Conservation (phyloP, 1,140 invertebrate genomes). For the Panagrolaimus sp. region DNA sequence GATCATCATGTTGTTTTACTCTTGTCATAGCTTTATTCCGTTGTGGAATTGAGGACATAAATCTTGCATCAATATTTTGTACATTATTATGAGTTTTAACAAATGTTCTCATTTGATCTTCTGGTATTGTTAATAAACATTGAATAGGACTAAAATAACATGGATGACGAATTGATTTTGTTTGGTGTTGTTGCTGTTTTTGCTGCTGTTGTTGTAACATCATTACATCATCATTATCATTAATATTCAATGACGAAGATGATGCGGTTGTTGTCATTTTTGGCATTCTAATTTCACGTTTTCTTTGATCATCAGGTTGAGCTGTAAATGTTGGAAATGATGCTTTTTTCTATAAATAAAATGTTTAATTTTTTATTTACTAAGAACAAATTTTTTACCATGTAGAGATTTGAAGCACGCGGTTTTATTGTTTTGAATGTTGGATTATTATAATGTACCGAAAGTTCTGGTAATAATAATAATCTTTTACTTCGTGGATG, state of each 20-base stretch:
- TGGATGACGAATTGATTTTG: slow-evolving; percentile 3
- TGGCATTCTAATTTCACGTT: slow-evolving; percentile 1
- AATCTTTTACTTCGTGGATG: slow-evolving; percentile 2
- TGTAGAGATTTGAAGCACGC: neutral
- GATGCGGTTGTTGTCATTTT: neutral
- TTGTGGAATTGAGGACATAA: too few relatives aligned
- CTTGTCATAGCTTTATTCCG: too few relatives aligned
- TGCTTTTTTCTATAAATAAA: neutral
- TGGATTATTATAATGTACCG: neutral
- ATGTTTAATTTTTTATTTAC: neutral
- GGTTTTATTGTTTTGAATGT: neutral
- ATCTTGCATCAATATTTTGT: too few relatives aligned
- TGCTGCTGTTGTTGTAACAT: neutral
- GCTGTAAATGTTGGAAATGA: neutral
- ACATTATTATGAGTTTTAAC: neutral
- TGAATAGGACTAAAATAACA: slow-evolving; percentile 12
- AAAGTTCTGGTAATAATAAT: neutral
- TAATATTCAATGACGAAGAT: too few relatives aligned
- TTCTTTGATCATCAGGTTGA: neutral
- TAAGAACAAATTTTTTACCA: neutral
- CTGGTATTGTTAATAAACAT: neutral
- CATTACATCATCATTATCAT: too few relatives aligned
- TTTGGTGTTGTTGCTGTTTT: neutral
- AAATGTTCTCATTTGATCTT: neutral
- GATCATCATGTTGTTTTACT: too few relatives aligned